Base-by-base conservation (phyloP, 2,888 invertebrate species). In the Tetragonula carbonaria region DNA sequence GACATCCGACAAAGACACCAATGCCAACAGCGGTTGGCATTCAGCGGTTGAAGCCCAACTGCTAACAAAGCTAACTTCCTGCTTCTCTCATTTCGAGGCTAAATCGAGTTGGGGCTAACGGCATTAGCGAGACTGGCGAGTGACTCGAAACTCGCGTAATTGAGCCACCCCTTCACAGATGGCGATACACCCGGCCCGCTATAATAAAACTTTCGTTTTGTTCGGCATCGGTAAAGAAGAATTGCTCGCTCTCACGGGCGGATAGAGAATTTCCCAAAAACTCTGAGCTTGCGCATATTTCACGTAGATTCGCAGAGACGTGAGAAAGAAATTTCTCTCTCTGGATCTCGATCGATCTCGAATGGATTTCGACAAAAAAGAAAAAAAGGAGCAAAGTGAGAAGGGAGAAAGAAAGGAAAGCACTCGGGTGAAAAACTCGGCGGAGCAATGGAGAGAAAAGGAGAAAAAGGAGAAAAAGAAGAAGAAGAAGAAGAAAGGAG, bases 111-210 rank as follows among this genome's bases (percentile, higher is more conserved):
- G 33, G 16, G 74, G 33, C 23, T 59, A 73, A 73, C 23, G 51
- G 62, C 8, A 63, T 74, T 63, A 63, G 16, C 63, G 28, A 74
- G 50, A 78, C 67, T 55, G 45, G 8, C 18, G 6, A 59, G 59
- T 38, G 16, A 1, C n/a, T 50, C 28, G 70, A 53, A 73, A 62
- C 59, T 28, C 72, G 67, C n/a, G 51, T 51, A 63, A 78, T 55
- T 72, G 62, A 74, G 62, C 84, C 28, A 81, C 84, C 84, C 84
- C 51, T 67, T 79, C 70, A 53, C 76, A 77, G 79, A 83, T 74
- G 75, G 82, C 82, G 80, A 62, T 71, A 53, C 55, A 55, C 16
- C 72, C 38, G 23, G 62, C 50, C 14, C 2, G 28, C 65, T 68
- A 68, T 65, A n/a, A 73, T 63, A 67, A 57, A n/a, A 73, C 51